Evolutionary conservation across 2,113 vertebrate species (phyloP), one percentile per base, ranked within the genome.

Genomic region (Grammomys surdaster): DNA sequence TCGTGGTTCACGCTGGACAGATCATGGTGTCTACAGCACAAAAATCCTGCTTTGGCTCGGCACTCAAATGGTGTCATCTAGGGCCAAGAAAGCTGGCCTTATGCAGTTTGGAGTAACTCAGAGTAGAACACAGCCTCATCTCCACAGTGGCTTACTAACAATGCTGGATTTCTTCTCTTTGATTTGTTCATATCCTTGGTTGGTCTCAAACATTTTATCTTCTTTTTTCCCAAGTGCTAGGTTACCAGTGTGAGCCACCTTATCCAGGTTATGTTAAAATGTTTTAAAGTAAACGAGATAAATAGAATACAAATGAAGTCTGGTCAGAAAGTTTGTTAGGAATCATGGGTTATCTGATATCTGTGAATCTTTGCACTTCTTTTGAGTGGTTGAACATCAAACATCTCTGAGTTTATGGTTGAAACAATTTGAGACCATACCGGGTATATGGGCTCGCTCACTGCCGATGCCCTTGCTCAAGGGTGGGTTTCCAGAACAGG

Each of bases 201-300:
- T 36, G 43, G 40, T 20, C 28, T 48, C 9, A 63, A 51, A 67
- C 28, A 6, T 67, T 9, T 17, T 11, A 20, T 48, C 28, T 10
- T 67, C 63, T 48, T 67, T 20, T 31, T 63, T 33, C 60, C 46
- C 17, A 48, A 86, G 43, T 33, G 28, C 63, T 48, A 43, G 17
- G 26, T 36, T 48, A 67, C 16, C 28, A 48, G 9, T 36, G 43
- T 67, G 82, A 31, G 4, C 9, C 58, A 85, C 17, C 16, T 46
- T 31, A 65, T 63, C 28, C 7, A 12, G 63, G 13, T 13, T 65
- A 48, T 69, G 75, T 48, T 93, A 92, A 90, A 80, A 60, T 81
- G n/a, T 84, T 94, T 89, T 93, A 92, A 94, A 92, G 80, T 85
- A 81, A 51, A 10, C 88, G 69, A 56, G 48, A 90, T 22, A 36